Conservation (phyloP, 1,140 invertebrate genomes). For the Melipona quadrifasciata region DNA sequence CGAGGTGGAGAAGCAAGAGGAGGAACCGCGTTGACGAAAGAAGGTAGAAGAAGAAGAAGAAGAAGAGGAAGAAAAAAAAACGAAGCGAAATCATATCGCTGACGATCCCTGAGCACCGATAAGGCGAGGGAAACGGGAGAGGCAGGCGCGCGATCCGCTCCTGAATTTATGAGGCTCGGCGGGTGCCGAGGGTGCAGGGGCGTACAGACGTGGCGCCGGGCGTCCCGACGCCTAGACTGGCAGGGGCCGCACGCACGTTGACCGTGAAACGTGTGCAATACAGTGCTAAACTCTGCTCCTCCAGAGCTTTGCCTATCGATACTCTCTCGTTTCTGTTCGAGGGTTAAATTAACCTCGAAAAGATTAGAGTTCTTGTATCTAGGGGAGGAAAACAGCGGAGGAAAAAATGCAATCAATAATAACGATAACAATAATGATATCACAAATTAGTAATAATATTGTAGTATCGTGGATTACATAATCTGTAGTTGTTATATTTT, state of each 20-base stretch:
- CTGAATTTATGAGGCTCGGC: constrained; percentile 57
- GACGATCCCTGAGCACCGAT: constrained; percentile 53
- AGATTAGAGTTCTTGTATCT: too few species aligned
- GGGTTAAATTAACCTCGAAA: too few species aligned
- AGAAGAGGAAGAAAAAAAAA: background rate
- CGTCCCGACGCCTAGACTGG: constrained; percentile 75
- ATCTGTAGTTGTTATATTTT: too few species aligned
- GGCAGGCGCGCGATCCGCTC: constrained; percentile 37
- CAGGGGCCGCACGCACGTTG: constrained; percentile 76
- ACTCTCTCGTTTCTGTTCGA: background rate
- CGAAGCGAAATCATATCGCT: constrained; percentile 46
- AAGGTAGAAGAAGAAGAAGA: too few species aligned
- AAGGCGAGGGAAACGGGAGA: constrained; percentile 64
- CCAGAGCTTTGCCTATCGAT: background rate
- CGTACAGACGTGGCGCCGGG: constrained; percentile 69
- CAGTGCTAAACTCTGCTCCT: constrained; percentile 16
- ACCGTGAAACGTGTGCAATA: constrained; percentile 65
- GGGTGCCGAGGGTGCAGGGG: constrained; percentile 38
- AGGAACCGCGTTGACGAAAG: background rate
- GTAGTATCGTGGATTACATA: too few species aligned
- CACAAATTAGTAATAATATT: too few species aligned
- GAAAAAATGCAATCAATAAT: too few species aligned
- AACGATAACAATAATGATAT: too few species aligned
- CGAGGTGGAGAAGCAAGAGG: background rate
- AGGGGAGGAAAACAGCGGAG: too few species aligned